These are phyloP conservation scores for Xanthia icteritia DNA, from an alignment of 2,888 invertebrate species.

Conservation along the genomic window DNA sequence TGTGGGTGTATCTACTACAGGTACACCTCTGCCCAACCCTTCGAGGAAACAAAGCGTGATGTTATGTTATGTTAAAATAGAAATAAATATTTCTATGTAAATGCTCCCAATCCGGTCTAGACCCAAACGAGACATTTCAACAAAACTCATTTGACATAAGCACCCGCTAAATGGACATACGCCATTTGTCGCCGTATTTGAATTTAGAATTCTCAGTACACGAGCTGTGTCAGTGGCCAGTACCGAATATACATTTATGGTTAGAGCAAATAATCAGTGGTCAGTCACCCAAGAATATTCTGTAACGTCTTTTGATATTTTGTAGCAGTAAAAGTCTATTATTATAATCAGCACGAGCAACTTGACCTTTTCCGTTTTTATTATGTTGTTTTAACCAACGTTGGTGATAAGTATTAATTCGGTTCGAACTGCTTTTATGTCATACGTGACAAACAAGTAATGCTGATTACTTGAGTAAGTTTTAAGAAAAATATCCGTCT, in stretches of 20 bases:
- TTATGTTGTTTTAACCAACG: neutral
- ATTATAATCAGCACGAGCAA: neutral
- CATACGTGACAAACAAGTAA: slow-evolving; percentile 2
- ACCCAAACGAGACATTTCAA: slow-evolving; percentile 38
- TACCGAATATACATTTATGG: slow-evolving; percentile 27
- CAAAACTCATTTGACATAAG: slow-evolving; percentile 46
- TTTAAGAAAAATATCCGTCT: neutral
- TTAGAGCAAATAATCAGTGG: slow-evolving; percentile 16
- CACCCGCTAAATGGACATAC: slow-evolving; percentile 46
- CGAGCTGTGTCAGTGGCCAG: slow-evolving; percentile 42
- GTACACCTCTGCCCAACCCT: too few relatives aligned
- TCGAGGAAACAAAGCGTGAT: too few relatives aligned
- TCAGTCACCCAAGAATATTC: slow-evolving; percentile 43
- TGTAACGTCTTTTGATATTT: neutral
- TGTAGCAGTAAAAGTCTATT: neutral
- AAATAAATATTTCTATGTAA: slow-evolving; percentile 11
- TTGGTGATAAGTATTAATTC: neutral
- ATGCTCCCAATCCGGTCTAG: slow-evolving; percentile 25
- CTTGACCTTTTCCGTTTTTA: neutral
- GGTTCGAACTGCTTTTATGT: slow-evolving; percentile 4
- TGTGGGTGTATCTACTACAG: too few relatives aligned
- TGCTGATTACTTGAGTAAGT: neutral
- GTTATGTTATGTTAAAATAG: neutral
- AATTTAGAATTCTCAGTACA: slow-evolving; percentile 53
- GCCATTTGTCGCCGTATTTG: slow-evolving; percentile 45